Evolutionary conservation across 2,888 invertebrate genomes (phyloP).

Genomic region (Apodemia zela): DNA sequence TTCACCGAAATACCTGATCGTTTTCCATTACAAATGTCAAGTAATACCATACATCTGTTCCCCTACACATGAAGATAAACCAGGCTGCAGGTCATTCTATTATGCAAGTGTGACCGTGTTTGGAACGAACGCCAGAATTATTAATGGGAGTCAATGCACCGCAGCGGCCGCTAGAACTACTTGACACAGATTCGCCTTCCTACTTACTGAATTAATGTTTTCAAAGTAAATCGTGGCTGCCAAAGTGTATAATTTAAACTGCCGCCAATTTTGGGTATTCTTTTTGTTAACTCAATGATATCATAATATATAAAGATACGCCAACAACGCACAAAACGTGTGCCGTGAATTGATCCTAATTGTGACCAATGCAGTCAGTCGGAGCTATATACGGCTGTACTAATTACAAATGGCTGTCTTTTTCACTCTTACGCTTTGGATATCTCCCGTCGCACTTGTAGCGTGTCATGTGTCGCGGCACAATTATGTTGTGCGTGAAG

Average conservation of each 20-base stretch:
- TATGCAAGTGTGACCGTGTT: constrained; percentile 37
- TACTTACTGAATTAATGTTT: constrained; percentile 33
- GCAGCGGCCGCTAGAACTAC: constrained; percentile 33
- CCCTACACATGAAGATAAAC: constrained; percentile 26
- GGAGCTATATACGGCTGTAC: too few species aligned
- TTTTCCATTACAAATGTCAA: neutral
- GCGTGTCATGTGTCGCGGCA: too few species aligned
- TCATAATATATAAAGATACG: too few species aligned
- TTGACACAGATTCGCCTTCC: constrained; percentile 37
- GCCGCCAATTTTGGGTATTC: neutral
- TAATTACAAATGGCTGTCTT: too few species aligned
- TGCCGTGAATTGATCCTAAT: too few species aligned
- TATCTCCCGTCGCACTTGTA: too few species aligned
- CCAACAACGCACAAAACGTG: too few species aligned
- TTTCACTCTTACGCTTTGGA: too few species aligned
- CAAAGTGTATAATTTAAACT: constrained; percentile 31
- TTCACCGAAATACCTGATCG: neutral
- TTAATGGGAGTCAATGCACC: constrained; percentile 43
- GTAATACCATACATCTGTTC: constrained; percentile 15
- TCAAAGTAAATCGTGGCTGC: constrained; percentile 30
- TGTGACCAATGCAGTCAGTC: too few species aligned
- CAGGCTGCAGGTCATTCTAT: constrained; percentile 33
- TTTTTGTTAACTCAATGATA: neutral
- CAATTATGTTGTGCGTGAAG: too few species aligned
- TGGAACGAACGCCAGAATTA: constrained; percentile 38